phyloP scores from a whole-genome alignment of 2,888 invertebrate genomes.

The Agrotis puta region DNA sequence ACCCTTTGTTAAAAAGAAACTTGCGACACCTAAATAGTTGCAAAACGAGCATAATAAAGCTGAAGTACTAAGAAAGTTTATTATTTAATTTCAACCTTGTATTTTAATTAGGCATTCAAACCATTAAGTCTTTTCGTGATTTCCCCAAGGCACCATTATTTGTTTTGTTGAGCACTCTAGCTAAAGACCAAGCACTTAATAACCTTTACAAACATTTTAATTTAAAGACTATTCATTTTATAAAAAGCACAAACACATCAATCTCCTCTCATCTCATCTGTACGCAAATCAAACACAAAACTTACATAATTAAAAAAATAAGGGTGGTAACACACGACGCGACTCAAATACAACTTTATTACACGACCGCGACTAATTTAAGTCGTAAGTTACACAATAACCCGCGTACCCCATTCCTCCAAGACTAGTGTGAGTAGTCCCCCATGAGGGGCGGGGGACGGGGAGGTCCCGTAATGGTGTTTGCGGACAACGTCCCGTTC shows the following conservation, averaged over 20 bases:
- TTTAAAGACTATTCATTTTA: no score
- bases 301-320: conserved; percentile 55
- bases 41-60: no score
- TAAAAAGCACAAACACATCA: neutral
- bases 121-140: neutral
- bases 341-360: conserved; percentile 51
- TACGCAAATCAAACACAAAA: conserved; percentile 45
- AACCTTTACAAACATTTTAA: neutral
- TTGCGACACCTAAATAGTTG: neutral
- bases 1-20: neutral
- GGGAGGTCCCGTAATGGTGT: conserved; percentile 69
- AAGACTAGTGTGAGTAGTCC: neutral
- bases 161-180: conserved; percentile 4
- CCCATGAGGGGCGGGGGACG: neutral
- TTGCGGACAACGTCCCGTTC: conserved; percentile 69
- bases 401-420: conserved; percentile 5
- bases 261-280: conserved; percentile 27
- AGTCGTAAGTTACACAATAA: conserved; percentile 57
- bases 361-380: conserved; percentile 45
- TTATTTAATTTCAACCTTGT: neutral
- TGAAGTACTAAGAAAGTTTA: neutral
- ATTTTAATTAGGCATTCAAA: neutral
- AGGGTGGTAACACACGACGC: conserved; percentile 27
- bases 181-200: neutral
- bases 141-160: conserved; percentile 2